phyloP scores from a whole-genome alignment of 2,888 invertebrate species.

The Miltochrista miniata region DNA sequence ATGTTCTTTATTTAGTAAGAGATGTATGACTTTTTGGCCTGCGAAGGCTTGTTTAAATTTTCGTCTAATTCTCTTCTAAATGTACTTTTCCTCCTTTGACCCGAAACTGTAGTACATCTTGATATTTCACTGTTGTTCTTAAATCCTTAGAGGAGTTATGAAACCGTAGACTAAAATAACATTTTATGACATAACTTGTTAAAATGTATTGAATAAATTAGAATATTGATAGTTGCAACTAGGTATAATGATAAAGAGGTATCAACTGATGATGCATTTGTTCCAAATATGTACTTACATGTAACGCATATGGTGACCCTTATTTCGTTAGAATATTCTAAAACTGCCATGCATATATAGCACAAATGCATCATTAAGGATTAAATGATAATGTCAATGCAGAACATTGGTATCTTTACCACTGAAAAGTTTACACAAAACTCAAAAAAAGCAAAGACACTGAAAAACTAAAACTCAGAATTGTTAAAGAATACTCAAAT shows the following conservation, averaged over 20 bases:
- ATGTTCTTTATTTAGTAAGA: conserved; percentile 52
- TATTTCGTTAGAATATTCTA: conserved; percentile 7
- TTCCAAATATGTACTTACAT: conserved; percentile 12
- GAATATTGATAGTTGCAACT: conserved; percentile 67
- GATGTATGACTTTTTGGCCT: conserved; percentile 73
- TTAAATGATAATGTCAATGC: conserved; percentile 9
- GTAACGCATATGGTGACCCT: neutral
- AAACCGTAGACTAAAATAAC: conserved; percentile 42
- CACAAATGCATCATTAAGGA: conserved; percentile 41
- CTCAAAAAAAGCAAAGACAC: conserved; percentile 1
- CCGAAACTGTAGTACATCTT: conserved; percentile 36
- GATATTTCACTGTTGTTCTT: conserved; percentile 60
- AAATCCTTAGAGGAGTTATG: conserved; percentile 57
- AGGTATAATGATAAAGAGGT: conserved; percentile 47
- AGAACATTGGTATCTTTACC: conserved; percentile 17
- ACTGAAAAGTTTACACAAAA: conserved; percentile 15
- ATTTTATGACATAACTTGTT: conserved; percentile 56
- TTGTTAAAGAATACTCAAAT: neutral
- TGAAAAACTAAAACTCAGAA: conserved; percentile 4
- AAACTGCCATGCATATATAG: conserved; percentile 20
- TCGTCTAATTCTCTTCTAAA: conserved; percentile 26
- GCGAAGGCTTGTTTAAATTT: conserved; percentile 51
- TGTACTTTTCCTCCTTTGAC: conserved; percentile 34
- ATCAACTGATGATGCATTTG: conserved; percentile 33
- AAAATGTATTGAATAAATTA: conserved; percentile 63